Base-by-base conservation (phyloP, 2,888 invertebrate species). In the Polyploca ridens region DNA sequence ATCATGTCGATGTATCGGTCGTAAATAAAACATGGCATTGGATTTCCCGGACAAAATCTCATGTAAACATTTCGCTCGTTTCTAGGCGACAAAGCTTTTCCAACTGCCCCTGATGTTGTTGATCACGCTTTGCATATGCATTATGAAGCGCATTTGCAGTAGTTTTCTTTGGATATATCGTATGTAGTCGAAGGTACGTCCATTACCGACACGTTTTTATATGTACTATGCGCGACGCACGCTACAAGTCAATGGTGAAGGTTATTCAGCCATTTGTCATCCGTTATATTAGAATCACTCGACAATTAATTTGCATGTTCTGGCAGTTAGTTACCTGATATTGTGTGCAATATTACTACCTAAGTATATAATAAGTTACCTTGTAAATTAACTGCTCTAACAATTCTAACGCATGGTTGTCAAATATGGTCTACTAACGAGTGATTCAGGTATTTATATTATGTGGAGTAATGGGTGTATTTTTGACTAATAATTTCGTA, bases 81-180 rank as follows among this genome's bases (percentile, higher is more conserved):
- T 94, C 92, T 94, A 94, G 94, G 94, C 94, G 87, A 84, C 92
- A 94, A 94, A 89, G 90, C 90, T 94, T 91, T 93, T 94, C 89
- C 92, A 94, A 94, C 90, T 94, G 89, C 94, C 94, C 90, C 92
- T 94, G 94, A 94, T 94, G 94, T 94, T 94, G 94, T 94, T 94
- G 93, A 90, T 94, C 94, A 94, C 94, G 93, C 94, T 94, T 94
- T 94, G 94, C 94, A 94, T 94, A 89, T 94, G 94, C 94, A 94
- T 94, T 87, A 94, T 94, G 94, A 94, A 94, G 94, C 94, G 94
- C 93, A 94, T 94, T 87, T 94, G 94, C 94, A 94, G 94, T 94
- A 94, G 94, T 94, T 93, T 94, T 93, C 94, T 94, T 91, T 94
- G 94, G 94, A 94, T 94, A 87, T 94, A 94, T 91, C 94, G 94